Percentiles rank a stretch among this genome's conserved stretches.
phyloP scores from a whole-genome alignment of 2,113 vertebrate species.

The Lepisosteus oculatus region DNA sequence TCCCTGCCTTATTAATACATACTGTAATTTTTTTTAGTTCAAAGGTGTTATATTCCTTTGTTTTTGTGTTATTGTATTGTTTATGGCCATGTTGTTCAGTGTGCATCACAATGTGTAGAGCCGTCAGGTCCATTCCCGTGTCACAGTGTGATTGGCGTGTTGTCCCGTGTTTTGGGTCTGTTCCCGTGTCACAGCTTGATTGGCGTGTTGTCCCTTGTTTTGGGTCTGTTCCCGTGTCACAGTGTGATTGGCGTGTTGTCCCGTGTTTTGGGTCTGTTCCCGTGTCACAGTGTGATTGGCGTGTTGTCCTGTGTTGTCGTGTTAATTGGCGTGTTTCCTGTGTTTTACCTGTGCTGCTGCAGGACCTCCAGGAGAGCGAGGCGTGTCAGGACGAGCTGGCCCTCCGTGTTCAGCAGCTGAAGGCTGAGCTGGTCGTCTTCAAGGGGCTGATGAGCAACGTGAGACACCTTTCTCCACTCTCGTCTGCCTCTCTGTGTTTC shows the following conservation, averaged over 20 bases:
- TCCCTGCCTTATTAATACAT: too few species aligned
- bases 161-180: too few species aligned
- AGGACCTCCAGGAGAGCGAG: constrained; percentile 94
- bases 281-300: background rate
- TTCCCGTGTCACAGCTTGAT: too few species aligned
- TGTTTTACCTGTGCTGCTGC: background rate
- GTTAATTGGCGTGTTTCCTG: background rate
- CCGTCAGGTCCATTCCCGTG: too few species aligned
- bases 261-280: background rate
- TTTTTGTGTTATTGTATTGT: too few species aligned
- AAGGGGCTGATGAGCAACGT: constrained; percentile 98
- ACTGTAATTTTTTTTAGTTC: too few species aligned
- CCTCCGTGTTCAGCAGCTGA: constrained; percentile 89
- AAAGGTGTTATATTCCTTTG: too few species aligned
- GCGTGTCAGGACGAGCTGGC: constrained; percentile 92
- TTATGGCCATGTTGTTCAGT: too few species aligned
- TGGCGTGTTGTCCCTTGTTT: background rate
- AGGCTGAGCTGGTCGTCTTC: constrained; percentile 92
- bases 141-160: too few species aligned
- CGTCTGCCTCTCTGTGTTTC: too few species aligned
- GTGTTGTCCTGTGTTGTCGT: background rate
- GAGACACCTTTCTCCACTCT: constrained; percentile 42
- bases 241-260: background rate
- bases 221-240: background rate
- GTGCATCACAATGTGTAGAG: too few species aligned